Evolutionary conservation across 2,797 vertebrate species (phyloP).

Genomic region (Helarctos malayanus): DNA sequence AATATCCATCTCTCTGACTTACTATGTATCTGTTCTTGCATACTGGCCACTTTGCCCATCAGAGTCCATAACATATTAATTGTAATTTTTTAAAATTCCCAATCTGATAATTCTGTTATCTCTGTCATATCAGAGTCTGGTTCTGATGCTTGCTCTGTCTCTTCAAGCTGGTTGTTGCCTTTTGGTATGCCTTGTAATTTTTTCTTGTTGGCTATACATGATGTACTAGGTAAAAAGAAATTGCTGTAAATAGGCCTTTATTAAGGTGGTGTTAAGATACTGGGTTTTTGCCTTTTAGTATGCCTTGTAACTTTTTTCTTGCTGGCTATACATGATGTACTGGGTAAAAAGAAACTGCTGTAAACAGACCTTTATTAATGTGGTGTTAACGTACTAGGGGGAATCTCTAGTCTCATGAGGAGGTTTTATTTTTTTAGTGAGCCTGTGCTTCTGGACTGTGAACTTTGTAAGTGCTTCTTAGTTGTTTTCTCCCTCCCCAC

Average conservation of each 20-base stretch:
- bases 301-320: background rate
- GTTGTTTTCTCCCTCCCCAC: background rate
- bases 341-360: background rate
- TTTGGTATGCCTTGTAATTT: background rate
- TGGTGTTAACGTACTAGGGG: background rate
- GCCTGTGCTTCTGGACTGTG: background rate
- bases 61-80: background rate
- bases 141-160: background rate
- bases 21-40: background rate
- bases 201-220: background rate
- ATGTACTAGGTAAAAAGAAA: background rate
- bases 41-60: background rate
- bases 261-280: background rate
- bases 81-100: background rate
- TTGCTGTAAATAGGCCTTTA: background rate
- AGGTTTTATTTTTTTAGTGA: background rate
- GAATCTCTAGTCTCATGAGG: background rate
- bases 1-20: background rate
- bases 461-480: background rate
- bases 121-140: background rate
- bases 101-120: background rate
- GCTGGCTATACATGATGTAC: background rate
- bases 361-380: background rate
- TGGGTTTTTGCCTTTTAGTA: background rate
- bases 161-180: background rate